phyloP scores from a whole-genome alignment of 2,113 vertebrate genomes.

The Ceyx margarethae region DNA sequence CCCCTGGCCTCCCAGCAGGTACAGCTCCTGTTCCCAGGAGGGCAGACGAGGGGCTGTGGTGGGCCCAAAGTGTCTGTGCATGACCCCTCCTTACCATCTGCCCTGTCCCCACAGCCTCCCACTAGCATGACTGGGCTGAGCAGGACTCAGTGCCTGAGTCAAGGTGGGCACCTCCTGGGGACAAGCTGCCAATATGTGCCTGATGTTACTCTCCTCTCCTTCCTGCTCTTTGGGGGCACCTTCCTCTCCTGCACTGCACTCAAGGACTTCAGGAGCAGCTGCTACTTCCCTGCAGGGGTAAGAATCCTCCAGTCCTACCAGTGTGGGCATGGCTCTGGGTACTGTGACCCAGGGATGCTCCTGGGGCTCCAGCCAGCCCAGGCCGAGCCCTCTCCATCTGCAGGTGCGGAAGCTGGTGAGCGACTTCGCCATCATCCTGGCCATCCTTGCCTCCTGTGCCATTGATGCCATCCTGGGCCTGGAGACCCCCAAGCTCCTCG shows the following conservation, averaged over 20 bases:
- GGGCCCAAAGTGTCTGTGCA: rapidly evolving
- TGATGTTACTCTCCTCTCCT: constrained; percentile 76
- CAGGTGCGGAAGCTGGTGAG: constrained; percentile 75
- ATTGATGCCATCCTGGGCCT: constrained; percentile 72
- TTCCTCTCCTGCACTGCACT: constrained; percentile 67
- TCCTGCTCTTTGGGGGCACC: constrained; percentile 78
- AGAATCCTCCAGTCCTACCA: neutral
- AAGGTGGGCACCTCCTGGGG: constrained; percentile 71
- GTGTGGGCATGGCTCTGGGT: neutral
- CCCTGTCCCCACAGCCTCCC: neutral
- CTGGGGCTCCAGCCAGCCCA: neutral
- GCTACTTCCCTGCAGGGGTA: constrained; percentile 73
- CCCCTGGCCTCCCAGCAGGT: neutral
- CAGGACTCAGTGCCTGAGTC: constrained; percentile 59
- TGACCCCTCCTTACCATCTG: neutral
- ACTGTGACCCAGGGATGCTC: rapidly evolving
- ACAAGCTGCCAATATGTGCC: constrained; percentile 73
- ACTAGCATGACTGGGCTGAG: constrained; percentile 26
- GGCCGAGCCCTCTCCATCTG: neutral
- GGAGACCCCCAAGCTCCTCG: constrained; percentile 78
- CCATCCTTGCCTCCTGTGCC: constrained; percentile 74
- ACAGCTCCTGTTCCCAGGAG: neutral
- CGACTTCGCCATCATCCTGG: constrained; percentile 77
- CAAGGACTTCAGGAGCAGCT: constrained; percentile 73
- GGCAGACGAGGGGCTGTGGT: rapidly evolving